A percentile compares a stretch with the other conserved stretches of the same genome.
Evolutionary conservation across 1,140 invertebrate genomes (phyloP).

Genomic region (Lordiphosa collinella): DNA sequence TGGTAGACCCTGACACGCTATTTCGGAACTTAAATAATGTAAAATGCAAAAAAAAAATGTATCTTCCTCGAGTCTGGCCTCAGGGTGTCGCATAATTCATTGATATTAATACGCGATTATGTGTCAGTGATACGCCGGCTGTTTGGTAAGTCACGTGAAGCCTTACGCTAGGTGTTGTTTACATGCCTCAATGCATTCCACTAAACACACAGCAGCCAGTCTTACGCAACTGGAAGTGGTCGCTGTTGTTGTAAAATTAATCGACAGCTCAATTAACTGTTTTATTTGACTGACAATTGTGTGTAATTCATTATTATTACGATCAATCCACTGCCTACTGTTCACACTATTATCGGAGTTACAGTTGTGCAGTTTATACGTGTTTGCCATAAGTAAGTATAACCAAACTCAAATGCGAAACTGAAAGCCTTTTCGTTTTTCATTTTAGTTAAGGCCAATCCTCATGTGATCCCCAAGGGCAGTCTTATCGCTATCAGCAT

Average conservation of each 20-base stretch:
- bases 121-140: constrained; percentile 1
- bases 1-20: constrained; percentile 52
- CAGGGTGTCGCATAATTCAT: constrained; percentile 31
- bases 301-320: constrained; percentile 44
- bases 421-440: constrained; percentile 11
- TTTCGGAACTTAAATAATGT: constrained; percentile 24
- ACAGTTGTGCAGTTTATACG: constrained; percentile 40
- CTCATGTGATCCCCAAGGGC: constrained; percentile 3
- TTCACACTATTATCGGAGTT: constrained; percentile 26
- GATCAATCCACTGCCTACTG: background rate
- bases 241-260: constrained; percentile 46
- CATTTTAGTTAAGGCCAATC: background rate
- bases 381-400: constrained; percentile 12
- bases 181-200: constrained; percentile 65
- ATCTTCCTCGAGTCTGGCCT: constrained; percentile 46
- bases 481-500: background rate
- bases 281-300: constrained; percentile 42
- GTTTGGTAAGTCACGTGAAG: constrained; percentile 59
- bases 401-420: constrained; percentile 15
- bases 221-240: constrained; percentile 1
- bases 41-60: constrained; percentile 15
- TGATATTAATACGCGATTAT: constrained; percentile 28
- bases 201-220: constrained; percentile 29
- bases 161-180: constrained; percentile 56
- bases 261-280: constrained; percentile 52